Evolutionary conservation across 1,140 invertebrate species (phyloP), one percentile per base, ranked within the genome.

Genomic region (Zaprionus nigranus): DNA sequence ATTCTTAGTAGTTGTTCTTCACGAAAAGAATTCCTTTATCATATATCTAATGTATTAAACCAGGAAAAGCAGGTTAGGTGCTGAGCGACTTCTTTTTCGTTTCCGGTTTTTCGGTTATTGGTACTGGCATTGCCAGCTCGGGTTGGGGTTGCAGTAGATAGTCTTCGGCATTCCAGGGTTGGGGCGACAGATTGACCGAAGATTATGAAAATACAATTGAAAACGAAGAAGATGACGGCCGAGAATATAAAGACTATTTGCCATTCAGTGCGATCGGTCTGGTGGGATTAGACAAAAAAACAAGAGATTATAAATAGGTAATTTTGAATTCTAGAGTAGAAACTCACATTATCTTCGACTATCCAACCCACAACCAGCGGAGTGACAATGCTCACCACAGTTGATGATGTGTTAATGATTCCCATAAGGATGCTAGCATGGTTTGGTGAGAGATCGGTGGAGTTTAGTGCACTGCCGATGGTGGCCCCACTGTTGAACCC

Each of bases 161-260:
- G 75, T 96, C 97, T 20, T 97, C 93, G 3, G 94, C 94, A 93
- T 98, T 96, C 70, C 98, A 96, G 61, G 96, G 95, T 53, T 96
- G 96, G 1, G 96, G 94, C n/a, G 1, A 96, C 97, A 96, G 98
- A 98, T 0, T 97, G 96, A 83, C 98, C 98, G 91, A 83, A 91
- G 4, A 58, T 11, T 15, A 92, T 20, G 38, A 71, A 92, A 6
- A 86, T 22, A 7, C 66, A 64, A 26, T 92, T 92, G 20, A 84
- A 85, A 11, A 81, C 78, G 49, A 83, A 81, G 43, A 92, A 92
- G 5, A 92, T 49, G 0, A 76, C 82, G 0, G 91, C 58, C 0
- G 91, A 70, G 11, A 91, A 84, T 7, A 83, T 81, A 13, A 92
- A 92, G 0, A 92, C 75, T 0, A 92, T 78, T 79, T 98, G 97